A percentile compares a stretch with the other conserved stretches of the same genome.
Conservation (phyloP, 1,140 invertebrate species). For the Harpegnathos saltator region DNA sequence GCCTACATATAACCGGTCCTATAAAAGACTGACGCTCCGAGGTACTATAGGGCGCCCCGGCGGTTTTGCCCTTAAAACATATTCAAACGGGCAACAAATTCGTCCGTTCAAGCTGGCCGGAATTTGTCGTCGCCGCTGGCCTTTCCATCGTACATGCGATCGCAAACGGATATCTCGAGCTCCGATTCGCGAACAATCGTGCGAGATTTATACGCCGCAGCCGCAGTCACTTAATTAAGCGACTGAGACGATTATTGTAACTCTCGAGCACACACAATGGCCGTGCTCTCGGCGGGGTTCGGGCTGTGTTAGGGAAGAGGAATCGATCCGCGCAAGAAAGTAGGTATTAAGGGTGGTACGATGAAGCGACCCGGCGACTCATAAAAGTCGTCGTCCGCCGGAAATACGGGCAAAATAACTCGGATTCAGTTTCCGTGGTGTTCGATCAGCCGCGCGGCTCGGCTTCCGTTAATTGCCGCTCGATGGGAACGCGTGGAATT, state of each 20-base stretch:
- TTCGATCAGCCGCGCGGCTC: conserved; percentile 45
- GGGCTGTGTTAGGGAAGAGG: neutral
- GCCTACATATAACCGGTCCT: too few species aligned
- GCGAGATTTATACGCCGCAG: conserved; percentile 5
- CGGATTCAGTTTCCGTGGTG: conserved; percentile 23
- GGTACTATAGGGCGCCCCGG: neutral
- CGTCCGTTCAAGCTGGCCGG: too few species aligned
- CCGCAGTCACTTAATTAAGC: conserved; percentile 45
- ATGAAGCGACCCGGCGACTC: conserved; percentile 17
- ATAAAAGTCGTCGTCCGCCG: conserved; percentile 15
- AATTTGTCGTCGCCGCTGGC: too few species aligned
- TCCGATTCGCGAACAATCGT: neutral
- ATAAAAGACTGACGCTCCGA: conserved; percentile 43
- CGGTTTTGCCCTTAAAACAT: neutral
- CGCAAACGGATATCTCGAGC: neutral
- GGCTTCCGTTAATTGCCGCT: conserved; percentile 39
- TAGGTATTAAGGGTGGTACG: neutral
- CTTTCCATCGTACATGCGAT: too few species aligned
- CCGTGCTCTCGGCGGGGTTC: conserved; percentile 22
- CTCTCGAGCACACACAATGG: conserved; percentile 34
- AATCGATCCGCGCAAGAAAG: conserved; percentile 48
- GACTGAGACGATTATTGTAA: conserved; percentile 42
- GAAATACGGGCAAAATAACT: conserved; percentile 29
- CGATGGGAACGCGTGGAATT: neutral
- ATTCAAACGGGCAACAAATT: neutral